phyloP scores from a whole-genome alignment of 2,888 invertebrate species.

The Dermolepida albohirtum region DNA sequence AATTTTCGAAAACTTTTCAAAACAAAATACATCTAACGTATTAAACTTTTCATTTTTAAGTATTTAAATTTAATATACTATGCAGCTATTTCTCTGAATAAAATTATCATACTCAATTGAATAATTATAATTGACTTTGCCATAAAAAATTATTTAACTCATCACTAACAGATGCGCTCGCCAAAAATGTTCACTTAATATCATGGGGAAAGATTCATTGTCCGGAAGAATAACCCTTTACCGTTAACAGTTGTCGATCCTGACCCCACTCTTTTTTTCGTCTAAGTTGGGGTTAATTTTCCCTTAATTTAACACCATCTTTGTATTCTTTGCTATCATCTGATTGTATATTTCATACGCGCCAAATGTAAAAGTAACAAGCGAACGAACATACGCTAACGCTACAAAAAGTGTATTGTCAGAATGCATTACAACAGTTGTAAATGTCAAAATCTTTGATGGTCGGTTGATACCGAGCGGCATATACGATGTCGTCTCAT shows the following conservation, averaged over 20 bases:
- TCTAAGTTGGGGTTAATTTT: conserved; percentile 44
- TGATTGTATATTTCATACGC: too few species aligned
- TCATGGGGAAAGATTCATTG: conserved; percentile 52
- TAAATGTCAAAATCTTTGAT: too few species aligned
- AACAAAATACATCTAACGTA: too few species aligned
- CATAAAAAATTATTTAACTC: conserved; percentile 24
- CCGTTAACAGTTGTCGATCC: conserved; percentile 52
- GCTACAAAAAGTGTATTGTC: too few species aligned
- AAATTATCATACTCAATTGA: conserved; percentile 23
- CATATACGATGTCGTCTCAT: too few species aligned
- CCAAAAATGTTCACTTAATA: conserved; percentile 49
- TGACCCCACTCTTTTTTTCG: conserved; percentile 46
- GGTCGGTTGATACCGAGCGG: too few species aligned
- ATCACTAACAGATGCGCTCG: conserved; percentile 51
- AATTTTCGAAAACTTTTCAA: too few species aligned
- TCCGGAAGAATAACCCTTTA: conserved; percentile 54
- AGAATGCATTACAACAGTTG: too few species aligned
- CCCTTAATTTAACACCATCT: conserved; percentile 47
- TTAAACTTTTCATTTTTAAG: neutral
- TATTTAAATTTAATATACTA: conserved; percentile 8
- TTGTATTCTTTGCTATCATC: too few species aligned
- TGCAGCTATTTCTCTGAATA: conserved; percentile 8
- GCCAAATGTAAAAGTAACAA: too few species aligned
- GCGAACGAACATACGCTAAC: too few species aligned
- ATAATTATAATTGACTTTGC: conserved; percentile 14